Evolutionary conservation across 2,113 vertebrate genomes (phyloP).

Genomic region (Ceyx melanurus): DNA sequence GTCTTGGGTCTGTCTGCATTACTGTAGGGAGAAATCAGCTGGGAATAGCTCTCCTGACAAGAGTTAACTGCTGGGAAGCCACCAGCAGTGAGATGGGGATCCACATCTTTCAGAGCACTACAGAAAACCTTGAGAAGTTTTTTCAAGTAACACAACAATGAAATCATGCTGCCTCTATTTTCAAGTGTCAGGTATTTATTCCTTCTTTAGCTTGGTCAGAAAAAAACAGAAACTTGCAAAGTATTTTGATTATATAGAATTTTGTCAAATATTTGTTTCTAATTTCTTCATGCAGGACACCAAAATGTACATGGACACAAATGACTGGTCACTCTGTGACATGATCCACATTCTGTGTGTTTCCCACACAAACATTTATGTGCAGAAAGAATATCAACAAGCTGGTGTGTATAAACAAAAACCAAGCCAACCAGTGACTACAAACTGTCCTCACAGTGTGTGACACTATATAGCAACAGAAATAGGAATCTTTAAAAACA

Average conservation of each 20-base stretch:
- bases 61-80: not conserved
- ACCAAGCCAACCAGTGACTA: not conserved
- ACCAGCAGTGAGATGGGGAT: not conserved
- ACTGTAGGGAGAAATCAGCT: not conserved
- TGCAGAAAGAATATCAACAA: not conserved
- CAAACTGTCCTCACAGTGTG: not conserved
- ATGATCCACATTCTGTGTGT: not conserved
- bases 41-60: not conserved
- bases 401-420: not conserved
- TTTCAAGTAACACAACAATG: not conserved
- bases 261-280: not conserved
- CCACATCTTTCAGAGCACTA: not conserved
- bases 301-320: not conserved
- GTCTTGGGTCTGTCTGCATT: not conserved
- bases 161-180: not conserved
- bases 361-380: not conserved
- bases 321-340: not conserved
- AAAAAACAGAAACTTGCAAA: not conserved
- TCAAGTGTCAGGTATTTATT: not conserved
- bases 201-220: not conserved
- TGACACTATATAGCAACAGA: constrained; percentile 26
- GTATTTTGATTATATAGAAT: not conserved
- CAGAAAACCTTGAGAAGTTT: not conserved
- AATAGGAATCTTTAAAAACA: constrained; percentile 60
- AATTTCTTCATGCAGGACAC: not conserved